Percentiles rank a stretch among this genome's conserved stretches.
phyloP scores from a whole-genome alignment of 2,888 invertebrate genomes.

The Drosophila anomelani region DNA sequence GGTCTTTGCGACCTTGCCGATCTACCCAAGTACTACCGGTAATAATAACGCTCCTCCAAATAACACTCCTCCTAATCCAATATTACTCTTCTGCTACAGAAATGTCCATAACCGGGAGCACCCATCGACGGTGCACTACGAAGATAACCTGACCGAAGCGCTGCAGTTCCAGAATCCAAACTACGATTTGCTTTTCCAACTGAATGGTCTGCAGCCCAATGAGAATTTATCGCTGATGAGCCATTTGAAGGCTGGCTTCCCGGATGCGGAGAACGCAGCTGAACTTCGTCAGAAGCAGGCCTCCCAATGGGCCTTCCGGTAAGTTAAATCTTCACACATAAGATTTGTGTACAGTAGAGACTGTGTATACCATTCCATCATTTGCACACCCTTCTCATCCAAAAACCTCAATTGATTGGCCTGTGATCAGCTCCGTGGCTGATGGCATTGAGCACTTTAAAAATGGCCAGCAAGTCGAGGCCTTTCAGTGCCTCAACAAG shows the following conservation, averaged over 20 bases:
- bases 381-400: conserved; percentile 24
- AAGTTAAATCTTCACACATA: conserved; percentile 37
- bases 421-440: conserved; percentile 89
- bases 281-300: conserved; percentile 95
- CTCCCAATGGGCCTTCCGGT: conserved; percentile 95
- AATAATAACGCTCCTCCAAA: conserved; percentile 82
- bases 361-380: conserved; percentile 37
- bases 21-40: conserved; percentile 94
- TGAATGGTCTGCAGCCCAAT: conserved; percentile 85
- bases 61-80: not conserved
- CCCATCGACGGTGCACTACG: conserved; percentile 86
- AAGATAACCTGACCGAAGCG: conserved; percentile 92
- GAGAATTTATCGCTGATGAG: conserved; percentile 81
- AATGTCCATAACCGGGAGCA: conserved; percentile 56
- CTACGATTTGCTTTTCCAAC: conserved; percentile 92
- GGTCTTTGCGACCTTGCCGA: conserved; percentile 93
- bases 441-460: conserved; percentile 98
- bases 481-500: conserved; percentile 96
- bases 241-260: conserved; percentile 89
- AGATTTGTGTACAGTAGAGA: conserved; percentile 1
- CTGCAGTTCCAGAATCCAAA: conserved; percentile 95
- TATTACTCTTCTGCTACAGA: conserved; percentile 22
- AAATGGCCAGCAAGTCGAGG: conserved; percentile 95
- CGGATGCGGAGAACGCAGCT: conserved; percentile 92
- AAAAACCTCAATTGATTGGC: conserved; percentile 7